phyloP scores from a whole-genome alignment of 2,797 vertebrate species.

The Melanogrammus aeglefinus region DNA sequence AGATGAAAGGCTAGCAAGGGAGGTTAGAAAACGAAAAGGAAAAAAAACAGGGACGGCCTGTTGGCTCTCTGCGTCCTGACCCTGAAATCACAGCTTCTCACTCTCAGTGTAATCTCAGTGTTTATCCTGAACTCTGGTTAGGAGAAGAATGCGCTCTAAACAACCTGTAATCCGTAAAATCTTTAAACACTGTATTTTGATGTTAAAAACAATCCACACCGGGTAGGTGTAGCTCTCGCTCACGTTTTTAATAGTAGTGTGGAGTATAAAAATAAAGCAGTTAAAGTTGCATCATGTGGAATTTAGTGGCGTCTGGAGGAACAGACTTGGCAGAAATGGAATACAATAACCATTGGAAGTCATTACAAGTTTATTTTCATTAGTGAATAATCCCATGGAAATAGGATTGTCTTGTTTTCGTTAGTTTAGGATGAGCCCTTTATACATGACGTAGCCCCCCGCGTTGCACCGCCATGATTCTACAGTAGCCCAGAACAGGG shows the following conservation, averaged over 20 bases:
- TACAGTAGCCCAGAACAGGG: no score
- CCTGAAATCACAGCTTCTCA: conserved; percentile 30
- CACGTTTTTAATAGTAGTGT: background rate
- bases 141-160: conserved; percentile 6
- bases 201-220: background rate
- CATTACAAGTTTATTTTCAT: no score
- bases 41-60: conserved; percentile 5
- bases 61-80: conserved; percentile 10
- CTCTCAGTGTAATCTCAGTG: conserved; percentile 30
- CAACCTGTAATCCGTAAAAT: conserved; percentile 18
- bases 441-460: no score
- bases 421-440: no score
- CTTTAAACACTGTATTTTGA: conserved; percentile 22
- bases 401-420: no score
- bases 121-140: conserved; percentile 27
- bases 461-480: no score
- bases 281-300: background rate
- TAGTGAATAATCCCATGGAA: no score
- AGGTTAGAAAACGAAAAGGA: conserved; percentile 4
- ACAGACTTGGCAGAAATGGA: no score
- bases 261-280: background rate
- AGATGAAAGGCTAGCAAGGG: conserved; percentile 24
- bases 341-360: no score
- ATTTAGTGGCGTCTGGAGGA: no score
- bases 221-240: conserved; percentile 3